These are phyloP conservation scores for Paramisgurnus dabryanus DNA, from an alignment of 2,113 vertebrate species.

Conservation along the genomic window DNA sequence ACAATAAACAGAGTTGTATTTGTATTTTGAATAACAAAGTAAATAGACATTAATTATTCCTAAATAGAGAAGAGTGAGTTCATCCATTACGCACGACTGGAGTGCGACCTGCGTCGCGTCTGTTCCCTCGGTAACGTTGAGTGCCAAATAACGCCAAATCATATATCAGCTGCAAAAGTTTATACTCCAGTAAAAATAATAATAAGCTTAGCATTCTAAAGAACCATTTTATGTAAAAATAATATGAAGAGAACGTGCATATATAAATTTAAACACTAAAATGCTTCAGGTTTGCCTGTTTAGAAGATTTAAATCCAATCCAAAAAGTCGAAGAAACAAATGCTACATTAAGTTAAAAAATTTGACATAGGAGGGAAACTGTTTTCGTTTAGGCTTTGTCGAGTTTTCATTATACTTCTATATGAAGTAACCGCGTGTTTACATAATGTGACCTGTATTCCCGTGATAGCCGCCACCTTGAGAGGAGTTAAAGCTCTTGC, in stretches of 20 bases:
- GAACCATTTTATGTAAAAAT: neutral
- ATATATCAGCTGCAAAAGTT: conserved; percentile 21
- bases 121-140: conserved; percentile 79
- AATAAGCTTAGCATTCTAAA: neutral
- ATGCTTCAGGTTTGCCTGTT: no score
- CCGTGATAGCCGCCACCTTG: conserved; percentile 60
- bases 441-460: conserved; percentile 62
- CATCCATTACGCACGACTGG: conserved; percentile 50
- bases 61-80: neutral
- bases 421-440: conserved; percentile 39
- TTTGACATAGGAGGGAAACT: neutral
- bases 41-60: no score
- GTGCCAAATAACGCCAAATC: neutral
- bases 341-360: neutral
- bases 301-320: no score
- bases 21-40: neutral
- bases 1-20: no score
- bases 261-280: no score
- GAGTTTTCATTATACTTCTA: neutral
- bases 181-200: neutral
- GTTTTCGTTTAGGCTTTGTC: neutral
- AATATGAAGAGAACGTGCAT: no score
- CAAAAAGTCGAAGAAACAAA: no score
- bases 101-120: conserved; percentile 73
- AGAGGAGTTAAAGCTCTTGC: conserved; percentile 44